phyloP scores from a whole-genome alignment of 2,113 vertebrate species.

The Anarrhichthys ocellatus region DNA sequence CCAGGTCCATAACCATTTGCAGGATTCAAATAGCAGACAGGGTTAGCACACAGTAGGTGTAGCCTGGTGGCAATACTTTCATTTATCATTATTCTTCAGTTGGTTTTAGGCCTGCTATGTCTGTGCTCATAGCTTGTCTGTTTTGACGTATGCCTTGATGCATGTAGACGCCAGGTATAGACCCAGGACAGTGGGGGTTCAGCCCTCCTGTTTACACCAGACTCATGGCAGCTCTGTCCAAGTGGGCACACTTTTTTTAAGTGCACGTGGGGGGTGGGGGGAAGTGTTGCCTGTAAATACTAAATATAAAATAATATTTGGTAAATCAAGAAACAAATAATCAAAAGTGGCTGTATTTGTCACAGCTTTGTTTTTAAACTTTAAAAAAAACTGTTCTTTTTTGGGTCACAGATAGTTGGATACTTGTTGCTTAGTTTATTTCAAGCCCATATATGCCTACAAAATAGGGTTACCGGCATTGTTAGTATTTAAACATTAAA shows the following conservation, averaged over 20 bases:
- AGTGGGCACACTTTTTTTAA: conserved; percentile 26
- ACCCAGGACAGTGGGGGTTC: conserved; percentile 53
- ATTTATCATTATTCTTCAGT: conserved; percentile 50
- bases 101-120: conserved; percentile 50
- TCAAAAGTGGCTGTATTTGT: not conserved
- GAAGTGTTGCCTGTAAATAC: conserved; percentile 7
- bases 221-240: conserved; percentile 33
- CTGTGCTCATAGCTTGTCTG: conserved; percentile 54
- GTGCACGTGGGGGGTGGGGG: not conserved
- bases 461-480: not conserved
- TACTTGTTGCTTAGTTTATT: conserved; percentile 37
- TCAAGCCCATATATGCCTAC: not conserved
- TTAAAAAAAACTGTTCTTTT: not conserved
- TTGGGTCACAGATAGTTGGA: not conserved
- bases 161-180: conserved; percentile 58
- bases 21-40: conserved; percentile 35
- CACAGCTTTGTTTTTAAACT: not conserved
- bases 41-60: conserved; percentile 41
- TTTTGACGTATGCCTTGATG: conserved; percentile 64
- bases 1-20: conserved; percentile 19
- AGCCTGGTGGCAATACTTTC: conserved; percentile 37
- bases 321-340: not conserved
- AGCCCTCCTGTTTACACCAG: conserved; percentile 55
- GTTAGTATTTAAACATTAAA: not conserved
- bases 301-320: not conserved